Percentiles rank a stretch among this genome's conserved stretches.
Conservation (phyloP, 1,140 invertebrate genomes). For the Subanguina moxae region DNA sequence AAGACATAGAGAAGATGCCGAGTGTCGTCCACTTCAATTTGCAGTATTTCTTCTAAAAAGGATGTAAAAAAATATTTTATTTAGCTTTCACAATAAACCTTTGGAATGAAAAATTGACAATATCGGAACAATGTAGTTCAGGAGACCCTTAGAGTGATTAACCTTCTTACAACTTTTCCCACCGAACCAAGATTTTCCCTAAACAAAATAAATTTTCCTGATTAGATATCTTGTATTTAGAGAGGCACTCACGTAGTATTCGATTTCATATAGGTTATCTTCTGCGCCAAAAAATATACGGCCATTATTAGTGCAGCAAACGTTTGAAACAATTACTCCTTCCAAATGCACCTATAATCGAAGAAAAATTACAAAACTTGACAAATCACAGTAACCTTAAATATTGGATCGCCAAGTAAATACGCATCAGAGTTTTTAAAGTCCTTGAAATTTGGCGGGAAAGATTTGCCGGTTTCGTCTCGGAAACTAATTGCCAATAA, state of each 20-base stretch:
- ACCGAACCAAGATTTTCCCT: constrained; percentile 75
- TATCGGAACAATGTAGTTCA: constrained; percentile 65
- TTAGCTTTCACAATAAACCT: constrained; percentile 6
- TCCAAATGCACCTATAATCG: constrained; percentile 72
- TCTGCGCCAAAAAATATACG: constrained; percentile 92
- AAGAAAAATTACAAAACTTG: too few relatives aligned
- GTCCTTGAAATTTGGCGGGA: constrained; percentile 25
- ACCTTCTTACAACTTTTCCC: constrained; percentile 70
- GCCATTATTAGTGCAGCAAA: constrained; percentile 75
- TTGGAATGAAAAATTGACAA: constrained; percentile 79
- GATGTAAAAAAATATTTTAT: too few relatives aligned
- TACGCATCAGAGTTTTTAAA: constrained; percentile 73
- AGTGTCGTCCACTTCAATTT: constrained; percentile 83
- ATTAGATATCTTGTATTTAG: background rate
- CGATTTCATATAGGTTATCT: constrained; percentile 88
- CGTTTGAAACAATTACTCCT: constrained; percentile 77
- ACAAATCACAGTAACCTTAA: too few relatives aligned
- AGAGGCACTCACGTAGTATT: constrained; percentile 72
- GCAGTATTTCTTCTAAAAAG: constrained; percentile 73
- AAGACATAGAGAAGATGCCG: constrained; percentile 84
- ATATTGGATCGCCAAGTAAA: constrained; percentile 85
- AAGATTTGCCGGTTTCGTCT: constrained; percentile 58
- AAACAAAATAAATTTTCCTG: constrained; percentile 14
- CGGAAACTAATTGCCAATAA: constrained; percentile 75
- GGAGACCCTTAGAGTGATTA: constrained; percentile 65